Base-by-base conservation (phyloP, 2,888 invertebrate genomes). In the Scaptomyza reducta region DNA sequence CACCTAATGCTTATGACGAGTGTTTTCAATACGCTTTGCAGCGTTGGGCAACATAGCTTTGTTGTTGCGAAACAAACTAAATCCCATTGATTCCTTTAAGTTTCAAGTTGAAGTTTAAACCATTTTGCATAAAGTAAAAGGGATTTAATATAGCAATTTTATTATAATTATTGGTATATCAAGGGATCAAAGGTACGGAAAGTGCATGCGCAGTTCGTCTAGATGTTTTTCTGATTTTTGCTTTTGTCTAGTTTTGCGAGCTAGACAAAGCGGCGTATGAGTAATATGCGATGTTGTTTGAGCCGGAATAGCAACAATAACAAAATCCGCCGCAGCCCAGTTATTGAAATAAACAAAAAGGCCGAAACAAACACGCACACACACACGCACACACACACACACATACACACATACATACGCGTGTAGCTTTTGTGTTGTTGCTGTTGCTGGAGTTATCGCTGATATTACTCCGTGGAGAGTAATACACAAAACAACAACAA, bases 291-390 rank as follows among this genome's bases (percentile, higher is more conserved):
- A 47, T 31, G 59, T 53, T 47, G n/a, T n/a, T 10, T 35, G 22
- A 7, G 35, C 7, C 22, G 18, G 14, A 29, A 14, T 22, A 50
- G 22, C 49, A 49, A 51, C 51, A 63, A 50, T 35, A 65, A 45
- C 33, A 49, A 41, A 44, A 47, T 44, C 57, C 33, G 35, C 47
- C 47, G 47, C 55, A 67, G 74, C 50, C 56, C 77, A 77, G 77
- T 75, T 79, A 81, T 85, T 85, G 81, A 88, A 89, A 90, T 89
- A 82, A 89, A 84, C 89, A 87, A 87, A 86, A 82, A 82, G 79
- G 65, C 71, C 70, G n/a, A 74, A 51, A 6, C 54, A 58, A 13
- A 49, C 33, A 42, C 22, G 5, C 22, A 22, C 22, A 22, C 22
- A 22, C 22, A 22, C 22, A 22, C 3, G 35, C n/a, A n/a, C 22